Percentiles rank a stretch among this genome's conserved stretches.
Conservation (phyloP, 2,888 invertebrate genomes). For the Cantharis lateralis region DNA sequence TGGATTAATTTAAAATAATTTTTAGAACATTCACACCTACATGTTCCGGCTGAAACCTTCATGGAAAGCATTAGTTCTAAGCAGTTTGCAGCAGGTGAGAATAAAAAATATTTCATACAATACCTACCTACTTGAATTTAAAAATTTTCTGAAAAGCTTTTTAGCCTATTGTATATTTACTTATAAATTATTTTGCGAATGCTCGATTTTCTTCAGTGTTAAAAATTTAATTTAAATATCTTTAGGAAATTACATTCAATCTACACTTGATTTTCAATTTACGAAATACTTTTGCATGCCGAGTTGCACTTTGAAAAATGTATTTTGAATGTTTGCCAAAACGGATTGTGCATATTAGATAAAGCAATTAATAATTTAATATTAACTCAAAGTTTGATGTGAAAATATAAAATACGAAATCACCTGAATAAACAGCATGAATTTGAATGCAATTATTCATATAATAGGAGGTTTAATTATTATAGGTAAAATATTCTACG, state of each 20-base stretch:
- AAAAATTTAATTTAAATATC: neutral
- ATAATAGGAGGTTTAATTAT: neutral
- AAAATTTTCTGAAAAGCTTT: neutral
- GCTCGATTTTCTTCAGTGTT: neutral
- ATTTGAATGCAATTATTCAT: neutral
- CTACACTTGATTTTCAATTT: neutral
- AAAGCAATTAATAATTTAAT: neutral
- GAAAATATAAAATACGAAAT: neutral
- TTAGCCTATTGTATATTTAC: neutral
- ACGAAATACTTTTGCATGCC: neutral
- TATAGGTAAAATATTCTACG: neutral
- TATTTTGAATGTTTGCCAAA: neutral
- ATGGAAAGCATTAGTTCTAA: slow-evolving; percentile 31
- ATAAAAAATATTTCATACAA: slow-evolving; percentile 8
- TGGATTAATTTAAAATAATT: slow-evolving; percentile 24
- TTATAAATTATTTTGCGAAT: neutral
- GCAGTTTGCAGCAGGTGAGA: slow-evolving; percentile 30
- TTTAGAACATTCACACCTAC: slow-evolving; percentile 29
- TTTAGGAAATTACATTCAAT: neutral
- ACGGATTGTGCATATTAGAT: neutral
- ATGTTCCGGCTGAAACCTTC: slow-evolving; percentile 29
- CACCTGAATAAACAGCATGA: neutral
- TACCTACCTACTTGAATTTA: neutral
- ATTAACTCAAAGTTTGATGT: neutral
- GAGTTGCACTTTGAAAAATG: neutral